Evolutionary conservation across 2,888 invertebrate species (phyloP).

Genomic region (Oxystoma pomonae): DNA sequence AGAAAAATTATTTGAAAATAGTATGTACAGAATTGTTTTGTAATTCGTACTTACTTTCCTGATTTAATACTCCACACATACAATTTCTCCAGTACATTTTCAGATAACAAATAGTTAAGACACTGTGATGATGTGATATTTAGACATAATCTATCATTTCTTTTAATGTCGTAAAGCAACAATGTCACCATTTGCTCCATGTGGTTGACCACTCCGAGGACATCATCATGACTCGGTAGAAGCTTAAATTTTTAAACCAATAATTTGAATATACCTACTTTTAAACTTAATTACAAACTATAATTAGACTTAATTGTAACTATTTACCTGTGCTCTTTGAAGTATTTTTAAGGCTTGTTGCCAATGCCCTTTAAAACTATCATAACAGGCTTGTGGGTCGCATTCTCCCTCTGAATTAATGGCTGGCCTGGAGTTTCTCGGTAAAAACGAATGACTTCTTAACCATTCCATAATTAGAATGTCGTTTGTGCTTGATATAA

Average conservation of each 20-base stretch:
- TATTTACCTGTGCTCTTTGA: conserved; percentile 61
- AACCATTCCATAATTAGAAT: conserved; percentile 45
- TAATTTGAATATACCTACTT: background rate
- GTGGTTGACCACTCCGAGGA: conserved; percentile 86
- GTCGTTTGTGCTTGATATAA: too few species aligned
- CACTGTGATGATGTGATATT: conserved; percentile 54
- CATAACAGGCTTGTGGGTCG: conserved; percentile 87
- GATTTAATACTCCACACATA: conserved; percentile 82
- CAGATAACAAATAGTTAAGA: conserved; percentile 77
- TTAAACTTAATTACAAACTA: background rate
- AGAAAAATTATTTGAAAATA: conserved; percentile 2
- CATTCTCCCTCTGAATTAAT: conserved; percentile 39
- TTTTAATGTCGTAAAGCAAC: conserved; percentile 70
- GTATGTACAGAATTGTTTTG: background rate
- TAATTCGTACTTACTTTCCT: conserved; percentile 59
- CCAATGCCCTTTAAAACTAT: conserved; percentile 93
- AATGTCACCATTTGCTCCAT: conserved; percentile 87
- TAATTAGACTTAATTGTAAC: background rate
- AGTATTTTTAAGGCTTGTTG: conserved; percentile 87
- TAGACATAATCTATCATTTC: conserved; percentile 52
- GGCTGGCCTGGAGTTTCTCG: conserved; percentile 36
- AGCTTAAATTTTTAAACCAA: conserved; percentile 46
- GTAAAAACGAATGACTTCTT: conserved; percentile 31
- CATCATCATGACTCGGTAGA: conserved; percentile 74
- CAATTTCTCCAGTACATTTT: conserved; percentile 80